Base-by-base conservation (phyloP, 2,797 vertebrate species). In the Lutjanus argentimaculatus region DNA sequence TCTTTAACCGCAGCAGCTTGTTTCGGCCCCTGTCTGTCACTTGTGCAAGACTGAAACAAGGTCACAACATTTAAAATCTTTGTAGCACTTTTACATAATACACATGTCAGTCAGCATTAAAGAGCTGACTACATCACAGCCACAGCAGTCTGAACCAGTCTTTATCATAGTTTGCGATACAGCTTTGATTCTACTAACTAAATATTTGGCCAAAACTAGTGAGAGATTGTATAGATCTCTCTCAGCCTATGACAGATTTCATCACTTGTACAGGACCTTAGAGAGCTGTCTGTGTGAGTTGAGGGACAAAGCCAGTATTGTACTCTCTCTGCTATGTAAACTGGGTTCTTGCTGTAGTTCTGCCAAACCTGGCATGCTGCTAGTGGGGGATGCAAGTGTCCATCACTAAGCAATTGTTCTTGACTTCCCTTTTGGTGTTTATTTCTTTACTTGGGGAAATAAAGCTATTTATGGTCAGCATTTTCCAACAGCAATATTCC, bases 281-380 rank as follows among this genome's bases (percentile, higher is more conserved):
- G 78, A 86, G 84, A 77, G 70, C 59, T 61, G 79, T 88, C 77
- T 85, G 83, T 90, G 80, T 75, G 77, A 86, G 74, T 75, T 22
- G 49, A 42, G 74, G 66, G 79, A 94, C 92, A 93, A 92, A 91
- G 90, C 71, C 74, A 56, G 73, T 77, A 90, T 91, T 94, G 92
- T 93, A 36, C 71, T 62, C 58, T 75, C 61, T 68, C 77, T 75
- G 67, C 84, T 71, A 67, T 85, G 80, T 87, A 83, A 90, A 88
- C 84, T 76, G 79, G 83, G 80, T 61, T 81, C 75, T 88, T 84
- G 82, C 77, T 82, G 86, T 85, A 82, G 74, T 79, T 56, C 76
- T 85, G 89, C 85, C 86, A 91, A 89, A 88, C 77, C 85, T 85
- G 86, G 80, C 86, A 84, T 74, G 79, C 85, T 87, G 70, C 77